phyloP scores from a whole-genome alignment of 2,888 invertebrate genomes.

The Eretmocerus hayati region DNA sequence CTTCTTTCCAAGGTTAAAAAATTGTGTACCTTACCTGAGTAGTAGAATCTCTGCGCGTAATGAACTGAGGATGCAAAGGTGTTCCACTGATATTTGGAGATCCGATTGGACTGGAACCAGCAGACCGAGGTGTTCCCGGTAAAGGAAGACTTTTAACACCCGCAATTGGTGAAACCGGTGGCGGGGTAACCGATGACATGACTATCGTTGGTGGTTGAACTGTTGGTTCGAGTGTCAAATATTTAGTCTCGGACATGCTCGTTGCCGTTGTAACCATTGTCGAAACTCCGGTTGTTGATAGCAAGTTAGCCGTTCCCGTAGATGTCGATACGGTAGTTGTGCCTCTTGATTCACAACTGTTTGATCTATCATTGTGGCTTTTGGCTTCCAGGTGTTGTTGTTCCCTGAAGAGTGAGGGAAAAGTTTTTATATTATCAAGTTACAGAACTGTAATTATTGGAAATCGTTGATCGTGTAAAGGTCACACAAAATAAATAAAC shows the following conservation, averaged over 20 bases:
- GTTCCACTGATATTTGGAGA: constrained; percentile 46
- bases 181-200: constrained; percentile 76
- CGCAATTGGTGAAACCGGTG: constrained; percentile 71
- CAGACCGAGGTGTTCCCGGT: constrained; percentile 51
- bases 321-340: too few relatives aligned
- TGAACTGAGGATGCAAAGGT: constrained; percentile 49
- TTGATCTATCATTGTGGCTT: constrained; percentile 32
- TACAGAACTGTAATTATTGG: too few relatives aligned
- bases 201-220: constrained; percentile 65
- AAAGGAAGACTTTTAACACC: constrained; percentile 36
- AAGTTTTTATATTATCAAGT: too few relatives aligned
- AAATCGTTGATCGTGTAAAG: too few relatives aligned
- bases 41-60: constrained; percentile 70
- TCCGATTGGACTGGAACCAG: constrained; percentile 44
- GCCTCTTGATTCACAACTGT: constrained; percentile 46
- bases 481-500: too few relatives aligned
- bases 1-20: not conserved
- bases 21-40: constrained; percentile 76
- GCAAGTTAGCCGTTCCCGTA: constrained; percentile 68
- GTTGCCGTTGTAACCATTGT: constrained; percentile 71
- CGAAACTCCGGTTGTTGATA: constrained; percentile 75
- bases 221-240: constrained; percentile 31
- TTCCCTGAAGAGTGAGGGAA: too few relatives aligned
- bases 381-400: constrained; percentile 39
- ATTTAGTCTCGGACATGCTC: constrained; percentile 13